A percentile compares a stretch with the other conserved stretches of the same genome.
These are phyloP conservation scores for Hesperophylax magnus DNA, from an alignment of 1,140 invertebrate genomes.

Conservation along the genomic window DNA sequence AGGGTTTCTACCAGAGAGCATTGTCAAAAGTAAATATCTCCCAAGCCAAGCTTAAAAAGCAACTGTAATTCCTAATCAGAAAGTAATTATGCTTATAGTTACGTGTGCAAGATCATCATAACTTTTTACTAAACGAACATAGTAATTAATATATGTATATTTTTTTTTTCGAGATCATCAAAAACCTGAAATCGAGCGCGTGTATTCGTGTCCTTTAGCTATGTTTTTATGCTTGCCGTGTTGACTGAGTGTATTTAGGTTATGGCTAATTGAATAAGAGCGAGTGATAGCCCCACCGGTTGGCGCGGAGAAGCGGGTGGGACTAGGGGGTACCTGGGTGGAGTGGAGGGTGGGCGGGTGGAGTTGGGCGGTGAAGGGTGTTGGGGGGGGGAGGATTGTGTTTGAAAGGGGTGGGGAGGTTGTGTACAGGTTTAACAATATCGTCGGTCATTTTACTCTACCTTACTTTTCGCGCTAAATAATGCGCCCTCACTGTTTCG, in stretches of 20 bases:
- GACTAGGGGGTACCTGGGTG: not conserved
- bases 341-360: not conserved
- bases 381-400: not conserved
- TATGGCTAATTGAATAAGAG: conserved; percentile 41
- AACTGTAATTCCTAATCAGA: too few species aligned
- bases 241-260: conserved; percentile 39
- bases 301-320: not conserved
- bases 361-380: not conserved
- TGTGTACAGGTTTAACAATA: too few species aligned
- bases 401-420: not conserved
- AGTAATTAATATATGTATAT: too few species aligned
- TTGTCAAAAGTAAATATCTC: too few species aligned
- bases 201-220: not conserved
- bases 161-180: too few species aligned
- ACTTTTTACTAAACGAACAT: too few species aligned
- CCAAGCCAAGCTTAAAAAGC: too few species aligned
- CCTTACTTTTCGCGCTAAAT: not conserved
- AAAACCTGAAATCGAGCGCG: too few species aligned
- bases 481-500: not conserved
- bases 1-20: too few species aligned
- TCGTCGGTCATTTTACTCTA: conserved; percentile 21
- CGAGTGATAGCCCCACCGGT: conserved; percentile 6
- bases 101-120: too few species aligned
- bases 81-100: too few species aligned
- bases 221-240: conserved; percentile 16